Evolutionary conservation across 1,140 invertebrate genomes (phyloP).

Genomic region (Ostrea denselamellosa): DNA sequence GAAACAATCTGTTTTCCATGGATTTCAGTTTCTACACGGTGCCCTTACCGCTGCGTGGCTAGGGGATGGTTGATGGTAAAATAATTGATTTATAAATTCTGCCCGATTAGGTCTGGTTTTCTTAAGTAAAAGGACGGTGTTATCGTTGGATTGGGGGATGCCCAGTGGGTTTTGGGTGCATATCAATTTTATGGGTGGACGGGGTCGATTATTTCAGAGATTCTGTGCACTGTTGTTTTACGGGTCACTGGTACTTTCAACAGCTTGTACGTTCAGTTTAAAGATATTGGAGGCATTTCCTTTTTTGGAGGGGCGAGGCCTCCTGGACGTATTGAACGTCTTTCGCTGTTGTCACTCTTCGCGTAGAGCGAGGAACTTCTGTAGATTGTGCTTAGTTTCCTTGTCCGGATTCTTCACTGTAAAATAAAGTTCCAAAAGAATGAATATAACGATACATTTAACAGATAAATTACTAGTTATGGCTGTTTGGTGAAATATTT

Average conservation of each 20-base stretch:
- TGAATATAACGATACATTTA: too few relatives aligned
- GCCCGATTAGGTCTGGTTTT: conserved; percentile 13
- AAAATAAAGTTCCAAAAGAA: too few relatives aligned
- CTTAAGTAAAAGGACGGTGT: neutral
- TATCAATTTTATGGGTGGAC: conserved; percentile 7
- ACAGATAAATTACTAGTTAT: too few relatives aligned
- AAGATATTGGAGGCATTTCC: neutral
- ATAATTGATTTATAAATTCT: conserved; percentile 37
- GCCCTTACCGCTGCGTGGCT: neutral
- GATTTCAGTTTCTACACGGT: neutral
- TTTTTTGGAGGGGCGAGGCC: neutral
- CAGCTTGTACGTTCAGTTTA: neutral
- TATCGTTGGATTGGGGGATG: neutral
- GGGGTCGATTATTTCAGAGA: neutral
- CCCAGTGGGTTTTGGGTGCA: neutral
- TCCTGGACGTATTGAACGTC: neutral
- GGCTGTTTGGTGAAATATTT: too few relatives aligned
- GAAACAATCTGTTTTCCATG: conserved; percentile 22
- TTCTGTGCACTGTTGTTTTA: conserved; percentile 16
- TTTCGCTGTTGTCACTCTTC: too few relatives aligned
- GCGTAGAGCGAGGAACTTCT: too few relatives aligned
- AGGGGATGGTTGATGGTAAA: conserved; percentile 14
- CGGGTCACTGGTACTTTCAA: conserved; percentile 17
- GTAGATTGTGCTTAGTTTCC: too few relatives aligned
- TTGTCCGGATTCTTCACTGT: too few relatives aligned